A percentile compares a stretch with the other conserved stretches of the same genome.
Evolutionary conservation across 2,113 vertebrate genomes (phyloP).

Genomic region (Strigops habroptila): DNA sequence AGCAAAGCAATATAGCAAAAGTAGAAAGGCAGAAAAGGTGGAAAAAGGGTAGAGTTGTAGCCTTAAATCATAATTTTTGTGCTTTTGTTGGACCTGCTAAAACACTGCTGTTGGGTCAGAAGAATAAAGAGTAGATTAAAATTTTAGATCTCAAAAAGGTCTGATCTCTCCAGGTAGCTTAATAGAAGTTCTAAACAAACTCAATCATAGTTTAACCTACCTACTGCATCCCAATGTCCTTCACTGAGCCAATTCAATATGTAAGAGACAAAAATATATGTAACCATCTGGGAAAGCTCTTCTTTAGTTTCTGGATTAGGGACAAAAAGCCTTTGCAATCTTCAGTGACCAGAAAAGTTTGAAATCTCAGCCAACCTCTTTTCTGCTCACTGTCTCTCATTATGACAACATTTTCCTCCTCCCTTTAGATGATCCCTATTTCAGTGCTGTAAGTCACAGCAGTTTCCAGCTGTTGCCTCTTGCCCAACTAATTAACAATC

Average conservation of each 20-base stretch:
- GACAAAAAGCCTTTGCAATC: not conserved
- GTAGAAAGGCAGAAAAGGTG: not conserved
- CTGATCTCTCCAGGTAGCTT: not conserved
- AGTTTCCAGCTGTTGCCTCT: not conserved
- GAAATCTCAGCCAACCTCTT: not conserved
- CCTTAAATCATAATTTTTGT: not conserved
- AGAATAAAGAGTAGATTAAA: not conserved
- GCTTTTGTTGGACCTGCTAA: not conserved
- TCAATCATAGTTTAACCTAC: not conserved
- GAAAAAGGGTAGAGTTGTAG: not conserved
- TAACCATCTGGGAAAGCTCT: not conserved
- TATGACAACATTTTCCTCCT: not conserved
- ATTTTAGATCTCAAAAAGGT: not conserved
- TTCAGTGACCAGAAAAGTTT: not conserved
- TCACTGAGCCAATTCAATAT: not conserved
- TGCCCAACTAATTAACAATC: not conserved
- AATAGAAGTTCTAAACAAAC: not conserved
- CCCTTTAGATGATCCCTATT: not conserved
- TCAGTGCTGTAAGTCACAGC: rapidly evolving
- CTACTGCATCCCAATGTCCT: not conserved
- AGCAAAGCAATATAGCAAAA: not conserved
- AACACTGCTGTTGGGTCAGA: not conserved
- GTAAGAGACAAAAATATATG: not conserved
- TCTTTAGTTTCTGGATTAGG: not conserved
- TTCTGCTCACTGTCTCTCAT: not conserved